Percentiles rank a stretch among this genome's conserved stretches.
phyloP scores from a whole-genome alignment of 2,888 invertebrate species.

The Rhagium mordax region DNA sequence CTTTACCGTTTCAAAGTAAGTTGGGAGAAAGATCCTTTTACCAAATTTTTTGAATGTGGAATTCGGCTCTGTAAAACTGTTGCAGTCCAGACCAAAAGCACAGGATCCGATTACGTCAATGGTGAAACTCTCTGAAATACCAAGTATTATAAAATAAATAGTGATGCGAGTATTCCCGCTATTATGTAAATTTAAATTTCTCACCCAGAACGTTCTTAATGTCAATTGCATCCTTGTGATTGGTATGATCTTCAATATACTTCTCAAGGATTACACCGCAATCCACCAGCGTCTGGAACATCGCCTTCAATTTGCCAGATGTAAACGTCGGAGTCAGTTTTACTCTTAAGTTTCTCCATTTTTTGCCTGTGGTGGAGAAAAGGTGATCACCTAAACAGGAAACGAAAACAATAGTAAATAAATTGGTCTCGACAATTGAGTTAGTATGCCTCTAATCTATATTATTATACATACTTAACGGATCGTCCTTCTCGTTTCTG shows the following conservation, averaged over 20 bases:
- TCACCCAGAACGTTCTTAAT: conserved; percentile 67
- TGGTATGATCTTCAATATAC: conserved; percentile 66
- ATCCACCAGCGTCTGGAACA: conserved; percentile 74
- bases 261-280: conserved; percentile 71
- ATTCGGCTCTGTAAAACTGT: conserved; percentile 70
- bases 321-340: conserved; percentile 76
- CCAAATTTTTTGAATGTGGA: not conserved
- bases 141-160: no score
- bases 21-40: not conserved
- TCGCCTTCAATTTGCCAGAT: conserved; percentile 76
- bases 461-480: conserved; percentile 69
- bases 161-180: no score
- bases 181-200: no score
- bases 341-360: conserved; percentile 75
- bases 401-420: not conserved
- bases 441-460: no score
- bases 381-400: conserved; percentile 62
- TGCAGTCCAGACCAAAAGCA: conserved; percentile 75
- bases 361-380: conserved; percentile 71
- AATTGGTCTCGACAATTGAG: no score
- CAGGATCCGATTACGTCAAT: conserved; percentile 65
- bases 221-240: conserved; percentile 37
- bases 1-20: not conserved
- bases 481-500: conserved; percentile 73
- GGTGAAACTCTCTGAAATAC: conserved; percentile 20